Base-by-base conservation (phyloP, 2,888 invertebrate species). In the Drosophila formosana region DNA sequence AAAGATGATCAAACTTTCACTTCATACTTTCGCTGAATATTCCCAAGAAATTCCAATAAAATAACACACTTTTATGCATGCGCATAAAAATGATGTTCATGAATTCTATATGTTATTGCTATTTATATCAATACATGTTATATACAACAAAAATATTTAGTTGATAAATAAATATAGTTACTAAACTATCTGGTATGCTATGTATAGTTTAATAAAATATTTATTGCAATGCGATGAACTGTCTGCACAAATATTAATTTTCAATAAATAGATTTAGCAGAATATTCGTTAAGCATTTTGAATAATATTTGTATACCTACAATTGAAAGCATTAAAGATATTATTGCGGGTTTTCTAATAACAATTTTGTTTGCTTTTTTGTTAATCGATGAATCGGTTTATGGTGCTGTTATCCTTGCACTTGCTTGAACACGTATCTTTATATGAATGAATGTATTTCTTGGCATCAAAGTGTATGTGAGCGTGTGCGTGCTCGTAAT, bases 401-500 rank as follows among this genome's bases (percentile, higher is more conserved):
- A 77, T 74, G 77, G 78, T 43, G 58, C 55, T 51, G 45, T 51
- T 81, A 67, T 60, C 43, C 46, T 37, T 63, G 37, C 43, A 55
- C 45, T 26, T 68, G 32, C 62, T 47, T 50, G 3, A 57, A 41
- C 50, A 60, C 34, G 41, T 55, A 28, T 63, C 34, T 46, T 23
- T 39, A 28, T 46, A 9, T 28, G 57, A 41, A 8, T 55, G n/a
- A n/a, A 4, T 46, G 8, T 26, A 11, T 23, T 18, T 63, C 34
- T 43, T 18, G 32, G 32, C 25, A 23, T 45, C 26, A 28, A 9
- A 23, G 23, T 23, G 25, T 51, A 55, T 32, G 55, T 43, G 52
- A 52, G 64, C 23, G 11, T 61, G 43, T 75, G 79, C 67, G 66
- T 75, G 64, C 63, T 66, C 66, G 62, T 83, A 83, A 83, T 83